A percentile compares a stretch with the other conserved stretches of the same genome.
Evolutionary conservation across 1,140 invertebrate species (phyloP).

Genomic region (Bombus pascuorum): DNA sequence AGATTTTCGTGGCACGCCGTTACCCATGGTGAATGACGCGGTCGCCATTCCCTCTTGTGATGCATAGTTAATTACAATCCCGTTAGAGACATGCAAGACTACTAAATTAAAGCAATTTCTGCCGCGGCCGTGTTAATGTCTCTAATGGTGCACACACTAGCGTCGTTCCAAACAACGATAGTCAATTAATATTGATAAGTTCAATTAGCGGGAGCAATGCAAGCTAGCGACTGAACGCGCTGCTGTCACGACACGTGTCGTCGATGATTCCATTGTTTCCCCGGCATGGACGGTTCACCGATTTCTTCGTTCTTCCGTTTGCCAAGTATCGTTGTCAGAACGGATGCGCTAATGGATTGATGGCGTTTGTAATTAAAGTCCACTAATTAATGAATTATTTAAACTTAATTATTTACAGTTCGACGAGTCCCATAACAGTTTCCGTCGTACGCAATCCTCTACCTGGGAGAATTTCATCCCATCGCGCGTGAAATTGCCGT

Average conservation of each 20-base stretch:
- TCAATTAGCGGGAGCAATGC: background rate
- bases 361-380: slow-evolving; percentile 26
- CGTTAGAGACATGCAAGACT: background rate
- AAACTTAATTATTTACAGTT: slow-evolving; percentile 40
- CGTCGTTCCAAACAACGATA: background rate
- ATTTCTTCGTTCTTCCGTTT: background rate
- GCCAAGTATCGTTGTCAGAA: background rate
- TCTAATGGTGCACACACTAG: background rate
- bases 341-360: background rate
- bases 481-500: slow-evolving; percentile 1
- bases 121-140: background rate
- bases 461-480: background rate
- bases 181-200: slow-evolving; percentile 27
- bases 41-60: background rate
- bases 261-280: background rate
- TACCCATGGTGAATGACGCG: background rate
- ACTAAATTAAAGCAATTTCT: slow-evolving; percentile 8
- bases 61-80: slow-evolving; percentile 8
- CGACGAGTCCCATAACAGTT: background rate
- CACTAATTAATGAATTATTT: slow-evolving; percentile 60
- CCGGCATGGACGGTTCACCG: background rate
- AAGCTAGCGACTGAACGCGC: background rate
- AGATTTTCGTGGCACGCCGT: background rate
- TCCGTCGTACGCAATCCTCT: background rate
- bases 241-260: background rate